These are phyloP conservation scores for Platycnemis pennipes DNA, from an alignment of 2,888 invertebrate genomes.

Conservation along the genomic window DNA sequence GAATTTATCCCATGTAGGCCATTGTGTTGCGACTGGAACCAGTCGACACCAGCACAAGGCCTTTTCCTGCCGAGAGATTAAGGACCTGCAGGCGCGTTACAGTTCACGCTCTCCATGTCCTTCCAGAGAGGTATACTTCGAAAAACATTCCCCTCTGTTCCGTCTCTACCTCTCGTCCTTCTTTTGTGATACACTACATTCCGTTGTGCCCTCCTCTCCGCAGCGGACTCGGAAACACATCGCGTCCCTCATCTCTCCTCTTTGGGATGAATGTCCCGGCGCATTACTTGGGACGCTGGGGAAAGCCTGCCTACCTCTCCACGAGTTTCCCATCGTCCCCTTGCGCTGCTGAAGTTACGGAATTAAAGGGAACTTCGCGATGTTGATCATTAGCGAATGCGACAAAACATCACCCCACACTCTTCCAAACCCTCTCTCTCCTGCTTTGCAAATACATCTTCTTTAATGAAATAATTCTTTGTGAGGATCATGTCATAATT, in stretches of 20 bases:
- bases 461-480: background rate
- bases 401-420: background rate
- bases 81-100: conserved; percentile 16
- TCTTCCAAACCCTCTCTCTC: background rate
- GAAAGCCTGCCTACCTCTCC: too few species aligned
- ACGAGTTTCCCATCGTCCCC: too few species aligned
- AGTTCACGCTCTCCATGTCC: conserved; percentile 9
- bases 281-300: too few species aligned
- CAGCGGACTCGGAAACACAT: background rate
- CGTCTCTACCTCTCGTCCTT: background rate
- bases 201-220: background rate
- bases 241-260: too few species aligned
- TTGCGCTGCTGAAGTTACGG: too few species aligned
- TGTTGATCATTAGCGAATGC: background rate
- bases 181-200: too few species aligned
- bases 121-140: background rate
- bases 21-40: background rate
- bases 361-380: background rate
- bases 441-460: background rate
- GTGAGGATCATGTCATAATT: background rate
- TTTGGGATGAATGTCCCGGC: too few species aligned
- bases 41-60: background rate
- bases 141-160: background rate
- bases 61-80: background rate
- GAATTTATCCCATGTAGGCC: conserved; percentile 20